Percentiles rank a stretch among this genome's conserved stretches.
These are phyloP conservation scores for Hippocampus comes DNA, from an alignment of 2,113 vertebrate genomes.

Conservation along the genomic window DNA sequence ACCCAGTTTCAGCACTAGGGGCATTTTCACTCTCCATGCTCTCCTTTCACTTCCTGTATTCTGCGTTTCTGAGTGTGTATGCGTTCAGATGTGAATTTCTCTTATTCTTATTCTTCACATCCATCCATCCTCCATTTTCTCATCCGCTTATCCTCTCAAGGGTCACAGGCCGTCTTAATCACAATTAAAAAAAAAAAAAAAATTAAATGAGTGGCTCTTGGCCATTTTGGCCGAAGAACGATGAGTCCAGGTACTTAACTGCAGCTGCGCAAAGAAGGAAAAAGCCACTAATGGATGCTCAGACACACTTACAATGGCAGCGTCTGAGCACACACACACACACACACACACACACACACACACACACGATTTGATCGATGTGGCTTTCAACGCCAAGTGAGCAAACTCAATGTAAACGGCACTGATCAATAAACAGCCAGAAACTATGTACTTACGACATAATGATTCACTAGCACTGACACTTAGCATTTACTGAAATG, in stretches of 20 bases:
- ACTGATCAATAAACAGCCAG: not conserved
- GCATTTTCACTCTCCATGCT: conserved; percentile 20
- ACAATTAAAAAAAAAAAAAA: too few relatives aligned
- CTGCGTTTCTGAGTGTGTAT: not conserved
- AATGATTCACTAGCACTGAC: not conserved
- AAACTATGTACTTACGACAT: not conserved
- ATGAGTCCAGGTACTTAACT: conserved; percentile 11
- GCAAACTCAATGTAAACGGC: not conserved
- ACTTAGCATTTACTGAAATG: not conserved
- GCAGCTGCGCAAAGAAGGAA: not conserved
- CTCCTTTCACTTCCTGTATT: not conserved
- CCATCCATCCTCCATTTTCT: too few relatives aligned
- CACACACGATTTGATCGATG: not conserved
- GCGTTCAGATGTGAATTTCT: not conserved
- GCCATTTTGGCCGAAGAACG: not conserved
- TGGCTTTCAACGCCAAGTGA: not conserved
- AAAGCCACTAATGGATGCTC: conserved; percentile 32
- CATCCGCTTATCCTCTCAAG: too few relatives aligned
- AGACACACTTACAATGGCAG: conserved; percentile 11
- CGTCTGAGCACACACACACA: conserved; percentile 7
- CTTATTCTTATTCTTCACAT: not conserved
- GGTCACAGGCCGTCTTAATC: too few relatives aligned
- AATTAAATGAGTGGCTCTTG: not conserved
- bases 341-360: not conserved
- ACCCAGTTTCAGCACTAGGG: not conserved